Evolutionary conservation across 2,113 vertebrate species (phyloP).

Genomic region (Lota lota): DNA sequence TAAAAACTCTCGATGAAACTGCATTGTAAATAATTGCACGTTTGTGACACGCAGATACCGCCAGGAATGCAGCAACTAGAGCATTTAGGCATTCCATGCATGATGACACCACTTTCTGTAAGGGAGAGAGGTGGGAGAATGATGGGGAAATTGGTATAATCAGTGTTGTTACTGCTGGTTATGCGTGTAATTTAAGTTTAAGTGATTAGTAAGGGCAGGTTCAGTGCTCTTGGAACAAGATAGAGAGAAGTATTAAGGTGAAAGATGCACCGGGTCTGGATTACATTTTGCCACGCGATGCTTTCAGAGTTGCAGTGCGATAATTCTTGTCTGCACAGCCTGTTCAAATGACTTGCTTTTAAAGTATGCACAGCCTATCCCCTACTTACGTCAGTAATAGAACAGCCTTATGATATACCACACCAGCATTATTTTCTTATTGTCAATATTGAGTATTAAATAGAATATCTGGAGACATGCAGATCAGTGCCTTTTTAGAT

Average conservation of each 20-base stretch:
- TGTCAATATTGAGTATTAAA: background rate
- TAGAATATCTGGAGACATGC: too few species aligned
- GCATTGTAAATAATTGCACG: constrained; percentile 52
- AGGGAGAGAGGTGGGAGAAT: background rate
- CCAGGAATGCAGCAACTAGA: constrained; percentile 25
- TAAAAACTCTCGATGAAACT: constrained; percentile 10
- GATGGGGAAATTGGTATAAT: constrained; percentile 32
- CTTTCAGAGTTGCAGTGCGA: background rate
- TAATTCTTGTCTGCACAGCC: constrained; percentile 13
- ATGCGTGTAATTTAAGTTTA: constrained; percentile 7
- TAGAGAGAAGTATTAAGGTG: constrained; percentile 8
- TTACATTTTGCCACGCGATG: constrained; percentile 21
- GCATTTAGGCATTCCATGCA: constrained; percentile 42
- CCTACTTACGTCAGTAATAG: background rate
- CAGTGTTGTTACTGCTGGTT: constrained; percentile 5
- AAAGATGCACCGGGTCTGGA: constrained; percentile 13
- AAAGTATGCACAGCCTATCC: background rate
- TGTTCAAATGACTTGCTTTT: constrained; percentile 14
- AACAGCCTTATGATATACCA: background rate
- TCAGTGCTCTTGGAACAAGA: constrained; percentile 18
- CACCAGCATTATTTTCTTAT: background rate
- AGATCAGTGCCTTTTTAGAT: too few species aligned
- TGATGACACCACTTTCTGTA: constrained; percentile 1
- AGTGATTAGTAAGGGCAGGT: constrained; percentile 22
- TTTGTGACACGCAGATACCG: constrained; percentile 17